Evolutionary conservation across 2,113 vertebrate species (phyloP), one percentile per base, ranked within the genome.

Genomic region (Platichthys stellatus): DNA sequence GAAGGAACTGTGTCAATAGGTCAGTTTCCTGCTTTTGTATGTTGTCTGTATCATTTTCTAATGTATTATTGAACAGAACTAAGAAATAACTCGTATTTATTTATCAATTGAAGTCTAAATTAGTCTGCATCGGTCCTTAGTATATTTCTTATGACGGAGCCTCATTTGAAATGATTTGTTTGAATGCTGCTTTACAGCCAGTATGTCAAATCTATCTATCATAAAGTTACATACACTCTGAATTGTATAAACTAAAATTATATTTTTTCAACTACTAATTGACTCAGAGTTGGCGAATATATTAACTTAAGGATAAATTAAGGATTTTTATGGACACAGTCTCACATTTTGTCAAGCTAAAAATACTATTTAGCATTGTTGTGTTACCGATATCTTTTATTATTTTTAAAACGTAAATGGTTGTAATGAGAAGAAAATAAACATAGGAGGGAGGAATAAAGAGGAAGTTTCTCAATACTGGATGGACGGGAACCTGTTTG

Each of bases 391-490:
- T 40, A 51, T 65, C 14, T 56, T 8, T n/a, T 4, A 5, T 5
- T 0, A 0, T 17, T 31, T 31, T 69, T 12, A 26, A 40, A 43
- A 15, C 6, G 7, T 40, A 26, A 47, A 35, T 9, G 3, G 26
- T 9, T 40, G 12, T 26, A 45, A 66, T 40, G 2, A 70, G 40
- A 75, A 59, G 51, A 11, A 80, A 78, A 76, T 76, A 66, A 23
- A 59, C 45, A 40, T 31, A 31, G 31, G 13, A 74, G 3, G 2
- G 17, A 5, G 4, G 14, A 38, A 63, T 76, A 86, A 92, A 89
- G 86, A 78, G 88, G 91, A 92, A 90, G 78, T 90, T 92, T 84
- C 81, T 77, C 85, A 92, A 90, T 67, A 59, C 64, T 82, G 72
- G 72, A 68, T 51, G 24, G 54, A 63, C 38, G 23, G 31, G 75